These are phyloP conservation scores for Addax nasomaculatus DNA, from an alignment of 2,113 vertebrate species.

Conservation along the genomic window DNA sequence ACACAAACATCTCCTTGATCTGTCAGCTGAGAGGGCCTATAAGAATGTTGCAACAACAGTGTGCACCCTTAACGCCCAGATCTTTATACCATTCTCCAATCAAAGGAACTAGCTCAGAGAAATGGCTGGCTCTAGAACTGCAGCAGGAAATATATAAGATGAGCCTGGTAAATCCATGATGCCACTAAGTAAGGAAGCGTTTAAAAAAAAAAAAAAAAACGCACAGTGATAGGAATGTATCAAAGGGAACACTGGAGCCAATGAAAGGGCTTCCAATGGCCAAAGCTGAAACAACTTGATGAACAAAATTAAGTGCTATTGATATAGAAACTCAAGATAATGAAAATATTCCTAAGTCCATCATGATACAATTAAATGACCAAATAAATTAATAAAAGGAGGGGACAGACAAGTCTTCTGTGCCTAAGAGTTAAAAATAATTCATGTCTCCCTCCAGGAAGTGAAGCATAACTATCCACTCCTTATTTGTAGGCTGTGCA, in stretches of 20 bases:
- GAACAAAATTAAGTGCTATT: background rate
- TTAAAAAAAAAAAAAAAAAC: background rate
- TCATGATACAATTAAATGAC: background rate
- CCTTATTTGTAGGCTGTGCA: background rate
- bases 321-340: background rate
- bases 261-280: background rate
- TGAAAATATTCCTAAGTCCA: background rate
- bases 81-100: background rate
- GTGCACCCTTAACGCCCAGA: background rate
- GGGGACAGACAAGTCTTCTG: background rate
- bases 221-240: background rate
- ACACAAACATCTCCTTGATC: background rate
- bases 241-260: background rate
- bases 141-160: background rate
- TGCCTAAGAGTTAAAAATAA: background rate
- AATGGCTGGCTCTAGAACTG: background rate
- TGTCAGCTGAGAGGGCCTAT: background rate
- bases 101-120: background rate
- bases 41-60: background rate
- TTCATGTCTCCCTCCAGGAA: background rate
- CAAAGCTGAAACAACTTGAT: background rate
- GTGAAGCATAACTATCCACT: background rate
- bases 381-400: background rate
- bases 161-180: background rate
- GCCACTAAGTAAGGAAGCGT: background rate